Percentiles rank a stretch among this genome's conserved stretches.
Evolutionary conservation across 2,113 vertebrate genomes (phyloP).

Genomic region (Phrynocephalus versicolor): DNA sequence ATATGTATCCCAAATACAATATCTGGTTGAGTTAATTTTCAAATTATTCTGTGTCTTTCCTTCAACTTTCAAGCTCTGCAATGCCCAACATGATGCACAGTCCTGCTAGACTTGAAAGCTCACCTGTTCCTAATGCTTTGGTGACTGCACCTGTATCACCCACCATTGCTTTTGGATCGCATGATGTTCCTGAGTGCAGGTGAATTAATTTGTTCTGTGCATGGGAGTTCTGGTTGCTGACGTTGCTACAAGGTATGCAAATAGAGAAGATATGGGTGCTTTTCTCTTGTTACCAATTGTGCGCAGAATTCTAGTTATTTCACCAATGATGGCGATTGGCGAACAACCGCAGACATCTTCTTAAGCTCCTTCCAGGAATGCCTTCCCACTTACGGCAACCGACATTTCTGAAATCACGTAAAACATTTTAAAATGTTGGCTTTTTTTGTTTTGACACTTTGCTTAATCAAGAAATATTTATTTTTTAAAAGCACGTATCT

Average conservation of each 20-base stretch:
- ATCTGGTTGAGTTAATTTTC: too few species aligned
- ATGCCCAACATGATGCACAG: too few species aligned
- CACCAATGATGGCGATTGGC: background rate
- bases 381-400: background rate
- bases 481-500: slow-evolving; percentile 19
- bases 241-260: background rate
- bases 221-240: too few species aligned
- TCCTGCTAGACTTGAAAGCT: too few species aligned
- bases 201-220: background rate
- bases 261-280: too few species aligned
- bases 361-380: slow-evolving; percentile 11
- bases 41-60: too few species aligned
- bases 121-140: too few species aligned
- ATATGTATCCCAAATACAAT: too few species aligned
- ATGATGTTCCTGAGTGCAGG: background rate
- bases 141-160: too few species aligned
- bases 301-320: background rate
- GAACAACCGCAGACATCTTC: background rate
- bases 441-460: slow-evolving; percentile 10
- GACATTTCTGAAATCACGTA: fast-evolving
- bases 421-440: background rate
- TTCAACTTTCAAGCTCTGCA: too few species aligned
- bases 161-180: too few species aligned
- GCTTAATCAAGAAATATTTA: slow-evolving; percentile 20
- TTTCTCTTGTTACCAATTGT: background rate